Percentiles rank a stretch among this genome's conserved stretches.
phyloP scores from a whole-genome alignment of 2,888 invertebrate genomes.

The Imbricaverruca yamaguchii region DNA sequence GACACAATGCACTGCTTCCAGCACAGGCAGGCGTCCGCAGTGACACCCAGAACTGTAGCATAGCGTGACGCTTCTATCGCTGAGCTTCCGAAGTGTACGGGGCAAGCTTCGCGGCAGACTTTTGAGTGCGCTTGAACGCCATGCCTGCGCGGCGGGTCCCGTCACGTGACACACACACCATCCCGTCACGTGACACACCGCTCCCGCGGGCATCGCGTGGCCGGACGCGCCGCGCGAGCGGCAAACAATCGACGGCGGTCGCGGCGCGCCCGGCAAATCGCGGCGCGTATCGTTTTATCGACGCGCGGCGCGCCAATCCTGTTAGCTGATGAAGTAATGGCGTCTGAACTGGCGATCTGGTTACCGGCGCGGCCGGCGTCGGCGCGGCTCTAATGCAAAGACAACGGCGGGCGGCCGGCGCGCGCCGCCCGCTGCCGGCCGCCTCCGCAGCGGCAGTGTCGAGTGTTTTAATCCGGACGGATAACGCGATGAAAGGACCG shows the following conservation, averaged over 20 bases:
- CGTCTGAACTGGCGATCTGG: not conserved
- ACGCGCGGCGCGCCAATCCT: conserved; percentile 4
- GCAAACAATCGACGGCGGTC: not conserved
- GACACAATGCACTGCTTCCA: too few species aligned
- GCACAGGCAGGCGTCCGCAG: too few species aligned
- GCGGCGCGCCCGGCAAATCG: not conserved
- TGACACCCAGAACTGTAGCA: too few species aligned
- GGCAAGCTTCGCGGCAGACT: too few species aligned
- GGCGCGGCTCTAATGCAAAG: not conserved
- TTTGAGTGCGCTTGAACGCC: too few species aligned
- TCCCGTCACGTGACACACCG: too few species aligned
- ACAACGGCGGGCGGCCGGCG: not conserved
- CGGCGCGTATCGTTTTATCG: conserved; percentile 2
- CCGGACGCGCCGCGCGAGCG: not conserved
- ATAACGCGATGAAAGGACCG: not conserved
- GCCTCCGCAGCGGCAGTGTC: not conserved
- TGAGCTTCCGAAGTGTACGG: too few species aligned
- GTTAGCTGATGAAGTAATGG: conserved; percentile 19
- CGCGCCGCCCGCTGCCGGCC: not conserved
- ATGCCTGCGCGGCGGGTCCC: too few species aligned
- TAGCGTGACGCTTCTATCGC: too few species aligned
- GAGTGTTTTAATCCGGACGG: not conserved
- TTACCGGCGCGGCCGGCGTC: not conserved
- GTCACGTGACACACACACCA: too few species aligned
- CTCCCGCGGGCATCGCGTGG: too few species aligned